A percentile compares a stretch with the other conserved stretches of the same genome.
These are phyloP conservation scores for Poeciliopsis gracilis DNA, from an alignment of 2,797 vertebrate species.

Conservation along the genomic window DNA sequence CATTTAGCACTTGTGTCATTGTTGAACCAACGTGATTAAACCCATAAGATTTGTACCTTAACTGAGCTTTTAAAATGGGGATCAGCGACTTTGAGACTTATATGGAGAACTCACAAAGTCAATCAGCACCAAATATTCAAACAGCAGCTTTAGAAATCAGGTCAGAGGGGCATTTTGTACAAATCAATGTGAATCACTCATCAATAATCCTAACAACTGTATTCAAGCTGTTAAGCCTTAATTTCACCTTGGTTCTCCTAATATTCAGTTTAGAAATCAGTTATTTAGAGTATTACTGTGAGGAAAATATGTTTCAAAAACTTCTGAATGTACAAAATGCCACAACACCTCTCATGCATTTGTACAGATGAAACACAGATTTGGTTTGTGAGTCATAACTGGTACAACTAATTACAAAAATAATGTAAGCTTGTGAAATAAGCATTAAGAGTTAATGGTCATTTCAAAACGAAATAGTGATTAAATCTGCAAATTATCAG, in stretches of 20 bases:
- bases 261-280: constrained; percentile 53
- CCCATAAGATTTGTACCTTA: background rate
- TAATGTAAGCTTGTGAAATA: background rate
- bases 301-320: constrained; percentile 65
- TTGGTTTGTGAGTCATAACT: background rate
- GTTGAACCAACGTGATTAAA: background rate
- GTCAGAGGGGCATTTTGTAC: constrained; percentile 39
- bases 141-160: constrained; percentile 27
- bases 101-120: constrained; percentile 23
- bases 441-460: background rate
- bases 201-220: constrained; percentile 54
- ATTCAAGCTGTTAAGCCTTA: constrained; percentile 46
- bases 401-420: background rate
- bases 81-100: background rate
- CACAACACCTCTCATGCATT: background rate
- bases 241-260: constrained; percentile 50
- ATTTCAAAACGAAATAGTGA: background rate
- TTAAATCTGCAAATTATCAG: constrained; percentile 68
- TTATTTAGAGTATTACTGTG: constrained; percentile 66
- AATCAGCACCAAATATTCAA: constrained; percentile 14
- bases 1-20: background rate
- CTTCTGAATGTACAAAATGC: background rate
- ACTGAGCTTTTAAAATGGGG: background rate
- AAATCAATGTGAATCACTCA: constrained; percentile 49
- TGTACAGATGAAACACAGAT: background rate